These are phyloP conservation scores for Dendrolimus pini DNA, from an alignment of 2,888 invertebrate species.

Conservation along the genomic window DNA sequence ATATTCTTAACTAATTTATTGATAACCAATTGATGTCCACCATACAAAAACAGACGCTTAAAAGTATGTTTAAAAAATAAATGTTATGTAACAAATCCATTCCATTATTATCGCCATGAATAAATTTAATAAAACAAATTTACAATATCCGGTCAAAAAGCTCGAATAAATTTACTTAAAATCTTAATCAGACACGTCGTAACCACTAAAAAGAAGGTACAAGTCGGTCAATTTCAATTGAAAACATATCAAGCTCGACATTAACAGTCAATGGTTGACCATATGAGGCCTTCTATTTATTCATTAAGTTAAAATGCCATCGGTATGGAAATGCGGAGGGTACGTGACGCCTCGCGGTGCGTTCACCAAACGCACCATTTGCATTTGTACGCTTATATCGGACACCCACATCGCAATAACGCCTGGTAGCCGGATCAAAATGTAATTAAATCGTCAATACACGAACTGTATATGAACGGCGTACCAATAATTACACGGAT, in stretches of 20 bases:
- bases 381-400: constrained; percentile 64
- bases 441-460: constrained; percentile 74
- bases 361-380: constrained; percentile 13
- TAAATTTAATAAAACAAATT: constrained; percentile 18
- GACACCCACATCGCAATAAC: constrained; percentile 71
- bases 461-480: constrained; percentile 63
- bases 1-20: too few species aligned
- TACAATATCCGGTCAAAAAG: too few species aligned
- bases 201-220: background rate
- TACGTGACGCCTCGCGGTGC: constrained; percentile 36
- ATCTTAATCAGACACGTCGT: background rate
- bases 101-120: too few species aligned
- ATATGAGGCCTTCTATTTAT: constrained; percentile 21
- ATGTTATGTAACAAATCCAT: too few species aligned
- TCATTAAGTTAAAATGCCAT: constrained; percentile 25
- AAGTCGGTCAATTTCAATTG: background rate
- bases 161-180: constrained; percentile 1
- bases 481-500: constrained; percentile 43
- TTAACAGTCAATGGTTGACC: background rate
- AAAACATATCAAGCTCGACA: background rate
- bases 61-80: too few species aligned
- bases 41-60: too few species aligned
- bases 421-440: constrained; percentile 61
- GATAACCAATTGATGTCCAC: too few species aligned
- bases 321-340: constrained; percentile 41